A percentile compares a stretch with the other conserved stretches of the same genome.
Conservation (phyloP, 1,140 invertebrate species). For the Leptopilina clavipes region DNA sequence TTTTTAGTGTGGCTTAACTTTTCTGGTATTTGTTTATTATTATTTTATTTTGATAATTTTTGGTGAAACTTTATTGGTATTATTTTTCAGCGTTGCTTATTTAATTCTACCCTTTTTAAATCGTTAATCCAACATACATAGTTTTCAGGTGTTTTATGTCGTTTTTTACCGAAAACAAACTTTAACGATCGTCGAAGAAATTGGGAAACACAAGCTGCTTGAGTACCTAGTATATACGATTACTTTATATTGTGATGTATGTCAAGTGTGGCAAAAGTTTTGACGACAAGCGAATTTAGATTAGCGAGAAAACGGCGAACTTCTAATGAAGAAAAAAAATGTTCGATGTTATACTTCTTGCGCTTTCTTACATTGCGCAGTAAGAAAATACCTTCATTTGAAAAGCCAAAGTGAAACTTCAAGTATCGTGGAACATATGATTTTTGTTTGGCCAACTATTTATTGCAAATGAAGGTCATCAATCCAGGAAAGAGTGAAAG, state of each 20-base stretch:
- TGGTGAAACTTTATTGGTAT: too few species aligned
- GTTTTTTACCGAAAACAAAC: slow-evolving; percentile 8
- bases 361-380: slow-evolving; percentile 52
- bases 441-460: not conserved
- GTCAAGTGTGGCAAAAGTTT: slow-evolving; percentile 49
- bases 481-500: not conserved
- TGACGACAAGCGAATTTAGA: slow-evolving; percentile 35
- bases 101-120: not conserved
- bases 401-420: slow-evolving; percentile 36
- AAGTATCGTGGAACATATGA: not conserved
- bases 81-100: too few species aligned
- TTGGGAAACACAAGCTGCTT: slow-evolving; percentile 47
- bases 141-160: not conserved
- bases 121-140: not conserved
- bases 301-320: slow-evolving; percentile 38
- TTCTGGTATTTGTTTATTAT: too few species aligned
- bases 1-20: too few species aligned
- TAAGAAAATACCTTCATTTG: slow-evolving; percentile 50
- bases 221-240: slow-evolving; percentile 51
- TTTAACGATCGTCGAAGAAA: slow-evolving; percentile 51
- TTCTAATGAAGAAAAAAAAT: slow-evolving; percentile 40
- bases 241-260: slow-evolving; percentile 59
- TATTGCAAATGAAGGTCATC: not conserved
- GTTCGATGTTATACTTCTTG: slow-evolving; percentile 50
- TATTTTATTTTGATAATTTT: too few species aligned